Base-by-base conservation (phyloP, 2,888 invertebrate genomes). In the Plutella xylostella region DNA sequence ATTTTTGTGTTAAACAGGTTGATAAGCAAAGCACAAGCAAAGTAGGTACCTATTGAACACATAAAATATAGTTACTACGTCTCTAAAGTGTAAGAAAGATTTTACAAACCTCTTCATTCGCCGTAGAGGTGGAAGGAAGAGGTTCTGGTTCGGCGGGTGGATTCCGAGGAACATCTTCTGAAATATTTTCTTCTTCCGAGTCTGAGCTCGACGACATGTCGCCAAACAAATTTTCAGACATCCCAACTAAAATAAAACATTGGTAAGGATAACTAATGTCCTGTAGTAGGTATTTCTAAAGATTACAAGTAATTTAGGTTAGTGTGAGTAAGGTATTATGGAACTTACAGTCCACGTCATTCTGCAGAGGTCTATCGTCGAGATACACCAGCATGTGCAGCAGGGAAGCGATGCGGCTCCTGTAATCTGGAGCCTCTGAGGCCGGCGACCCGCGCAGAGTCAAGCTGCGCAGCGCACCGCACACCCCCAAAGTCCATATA, bases 401-500 rank as follows among this genome's bases (percentile, higher is more conserved):
- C 0, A 72, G 68, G 0, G 68, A 48, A 0, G 73, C 72, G 2
- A 80, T 66, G 2, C 60, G 51, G 1, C 63, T 46, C 2, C 76
- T 66, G 45, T 82, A 82, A 31, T 68, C 58, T 1, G 58, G 51
- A 7, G 56, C 51, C 35, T 71, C 63, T 1, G 78, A 60, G 9
- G 68, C 60, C 0, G 71, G 71, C 3, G 75, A 67, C 1, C 77
- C 76, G 1, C 54, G 53, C 38, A 83, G 50, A 7, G 65, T 68
- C 17, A 83, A 56, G 2, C 57, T 63, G 5, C 80, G 72, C 2
- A 83, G 65, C 1, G 74, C 63, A 9, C 68, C 64, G 54, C 82
- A 83, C 11, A 80, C 72, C 0, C 73, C 78, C 42, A 83, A 54
- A 1, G 76, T 80, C 83, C 83, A 83, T 0, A 83, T 56, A 1